Base-by-base conservation (phyloP, 2,888 invertebrate species). In the Meiosimyza decipiens region DNA sequence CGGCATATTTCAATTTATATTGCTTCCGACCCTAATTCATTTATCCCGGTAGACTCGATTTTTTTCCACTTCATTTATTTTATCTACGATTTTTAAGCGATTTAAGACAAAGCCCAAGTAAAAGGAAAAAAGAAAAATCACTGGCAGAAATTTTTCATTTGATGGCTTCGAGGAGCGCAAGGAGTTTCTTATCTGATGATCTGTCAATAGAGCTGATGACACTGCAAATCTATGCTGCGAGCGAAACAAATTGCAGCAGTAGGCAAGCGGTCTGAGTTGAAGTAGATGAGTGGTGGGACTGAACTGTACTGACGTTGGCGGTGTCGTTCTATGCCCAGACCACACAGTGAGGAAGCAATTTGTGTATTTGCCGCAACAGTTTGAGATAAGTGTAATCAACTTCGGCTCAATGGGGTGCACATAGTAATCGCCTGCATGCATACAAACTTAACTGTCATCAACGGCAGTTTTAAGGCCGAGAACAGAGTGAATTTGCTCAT, bases 321-420 rank as follows among this genome's bases (percentile, higher is more conserved):
- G 16, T 40, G 59, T 13, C 28, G 6, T 49, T 59, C 5, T 28
- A n/a, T 16, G 1, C 66, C 15, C 59, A 49, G 28, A 57, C 7
- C 40, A 40, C 59, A n/a, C 68, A n/a, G 49, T 40, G 49, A 50
- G 16, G 54, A 55, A 73, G 69, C 68, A 77, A 74, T 75, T 72
- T 77, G 71, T 65, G 57, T 65, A 74, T 62, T 60, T 18, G 64
- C 73, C 73, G 16, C 71, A 69, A 69, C 71, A 71, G 75, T 78
- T 80, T 79, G 77, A 79, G 79, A 75, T 80, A 80, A 82, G 79
- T 81, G 79, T 79, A 80, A 80, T 79, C 78, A 78, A 79, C 79
- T 79, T 77, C 72, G 75, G 75, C 77, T 79, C 78, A 77, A 79
- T 77, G 77, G 79, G 74, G 72, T 74, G 65, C 72, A 70, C 55